These are phyloP conservation scores for Poecilobothrus nobilitatus DNA, from an alignment of 2,888 invertebrate species.

Conservation along the genomic window DNA sequence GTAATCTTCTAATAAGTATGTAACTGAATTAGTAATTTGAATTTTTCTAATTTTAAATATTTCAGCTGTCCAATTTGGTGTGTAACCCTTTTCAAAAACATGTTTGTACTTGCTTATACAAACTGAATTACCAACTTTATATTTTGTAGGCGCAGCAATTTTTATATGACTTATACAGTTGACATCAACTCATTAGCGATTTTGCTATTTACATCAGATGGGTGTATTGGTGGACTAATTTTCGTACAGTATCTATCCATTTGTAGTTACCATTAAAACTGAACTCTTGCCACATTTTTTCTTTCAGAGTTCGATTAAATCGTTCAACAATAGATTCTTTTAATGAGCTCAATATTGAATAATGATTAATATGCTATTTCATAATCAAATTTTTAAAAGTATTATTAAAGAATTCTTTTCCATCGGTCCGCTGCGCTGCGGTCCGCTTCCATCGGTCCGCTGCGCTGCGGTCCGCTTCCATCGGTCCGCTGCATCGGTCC, in stretches of 20 bases:
- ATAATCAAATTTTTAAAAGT: slow-evolving; percentile 24
- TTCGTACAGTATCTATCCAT: slow-evolving; percentile 24
- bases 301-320: slow-evolving; percentile 27
- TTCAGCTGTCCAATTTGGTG: no score
- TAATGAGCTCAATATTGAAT: slow-evolving; percentile 20
- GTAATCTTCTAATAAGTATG: no score
- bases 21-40: no score
- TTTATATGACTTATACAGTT: background rate
- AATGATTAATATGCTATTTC: slow-evolving; percentile 19
- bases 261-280: slow-evolving; percentile 27
- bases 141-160: background rate
- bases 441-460: no score
- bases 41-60: no score
- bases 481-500: no score
- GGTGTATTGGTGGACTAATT: slow-evolving; percentile 24
- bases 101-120: no score
- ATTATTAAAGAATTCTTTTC: slow-evolving; percentile 27
- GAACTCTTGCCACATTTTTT: slow-evolving; percentile 25
- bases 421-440: no score
- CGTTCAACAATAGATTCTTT: slow-evolving; percentile 27
- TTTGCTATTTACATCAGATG: slow-evolving; percentile 24
- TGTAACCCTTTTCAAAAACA: no score
- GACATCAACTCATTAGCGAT: background rate
- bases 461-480: no score
- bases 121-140: background rate